Evolutionary conservation across 2,888 invertebrate species (phyloP).

Genomic region (Lasioglossum vierecki): DNA sequence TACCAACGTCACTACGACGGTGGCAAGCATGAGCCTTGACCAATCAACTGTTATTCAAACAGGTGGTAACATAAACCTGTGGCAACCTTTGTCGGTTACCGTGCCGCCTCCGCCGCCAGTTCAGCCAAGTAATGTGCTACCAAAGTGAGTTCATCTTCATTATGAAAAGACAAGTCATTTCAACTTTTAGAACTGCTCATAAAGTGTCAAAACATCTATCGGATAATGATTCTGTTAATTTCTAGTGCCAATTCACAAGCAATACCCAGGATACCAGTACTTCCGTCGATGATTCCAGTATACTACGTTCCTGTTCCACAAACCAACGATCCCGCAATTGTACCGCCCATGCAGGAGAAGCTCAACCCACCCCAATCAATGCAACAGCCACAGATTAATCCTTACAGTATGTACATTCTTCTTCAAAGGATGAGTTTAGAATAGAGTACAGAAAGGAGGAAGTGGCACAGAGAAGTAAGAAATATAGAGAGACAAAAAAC

Average conservation of each 20-base stretch:
- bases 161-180: not conserved
- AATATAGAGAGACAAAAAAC: not conserved
- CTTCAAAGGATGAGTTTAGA: not conserved
- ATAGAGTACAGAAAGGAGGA: not conserved
- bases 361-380: constrained; percentile 36
- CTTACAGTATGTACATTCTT: constrained; percentile 68
- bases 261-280: constrained; percentile 82
- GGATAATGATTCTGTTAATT: not conserved
- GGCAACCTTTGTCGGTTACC: constrained; percentile 87
- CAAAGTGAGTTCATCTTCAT: constrained; percentile 67
- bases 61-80: constrained; percentile 85
- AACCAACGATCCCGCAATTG: constrained; percentile 62
- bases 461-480: not conserved
- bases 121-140: constrained; percentile 78
- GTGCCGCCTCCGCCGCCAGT: constrained; percentile 81
- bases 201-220: not conserved
- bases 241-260: constrained; percentile 71
- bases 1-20: constrained; percentile 54
- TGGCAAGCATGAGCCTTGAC: constrained; percentile 63
- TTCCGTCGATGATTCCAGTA: constrained; percentile 81
- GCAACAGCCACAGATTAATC: constrained; percentile 40
- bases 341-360: constrained; percentile 49
- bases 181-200: not conserved
- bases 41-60: constrained; percentile 72
- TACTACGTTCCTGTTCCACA: constrained; percentile 86